Base-by-base conservation (phyloP, 2,888 invertebrate species). In the Antheraea yamamai region DNA sequence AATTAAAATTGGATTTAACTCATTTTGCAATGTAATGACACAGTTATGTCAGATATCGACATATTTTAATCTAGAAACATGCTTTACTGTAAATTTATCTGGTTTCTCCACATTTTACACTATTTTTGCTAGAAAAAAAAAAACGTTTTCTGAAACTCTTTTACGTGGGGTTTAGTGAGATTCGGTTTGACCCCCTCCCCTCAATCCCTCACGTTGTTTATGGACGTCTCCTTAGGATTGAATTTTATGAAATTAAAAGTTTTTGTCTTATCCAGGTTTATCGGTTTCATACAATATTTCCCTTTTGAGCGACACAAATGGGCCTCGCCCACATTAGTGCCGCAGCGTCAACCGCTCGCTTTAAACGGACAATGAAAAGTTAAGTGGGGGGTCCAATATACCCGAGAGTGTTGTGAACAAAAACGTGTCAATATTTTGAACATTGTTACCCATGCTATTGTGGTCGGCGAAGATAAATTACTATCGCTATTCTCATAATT, bases 391-490 rank as follows among this genome's bases (percentile, higher is more conserved):
- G 93, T 93, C 91, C 80, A 78, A 80, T 78, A 80, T 87, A 89
- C 91, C 90, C 91, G 84, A 82, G 81, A 79, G 81, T 78, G 77
- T 82, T 86, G 83, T 83, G 85, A 87, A 92, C 89, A 93, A 93
- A 93, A 93, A 93, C 90, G 90, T 91, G 93, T 94, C 93, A 94
- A 94, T 94, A 92, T 92, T 93, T 87, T 92, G 93, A 89, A 94
- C 93, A 94, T 92, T 91, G 88, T 91, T 91, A 88, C 91, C 90
- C 90, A 87, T 87, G 88, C 88, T 84, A 91, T 94, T 95, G 93
- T 95, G 94, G 92, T 83, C 80, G 79, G 88, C 77, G 87, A 90
- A 92, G 94, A 95, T 94, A 91, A 94, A 95, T 94, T 91, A 89
- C 90, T 89, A 81, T 88, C 81, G 87, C 88, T 81, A 83, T 91